A percentile compares a stretch with the other conserved stretches of the same genome.
phyloP scores from a whole-genome alignment of 30 jellyfish, hydroid and myxozoan species.

The Chrysaora quinquecirrha region DNA sequence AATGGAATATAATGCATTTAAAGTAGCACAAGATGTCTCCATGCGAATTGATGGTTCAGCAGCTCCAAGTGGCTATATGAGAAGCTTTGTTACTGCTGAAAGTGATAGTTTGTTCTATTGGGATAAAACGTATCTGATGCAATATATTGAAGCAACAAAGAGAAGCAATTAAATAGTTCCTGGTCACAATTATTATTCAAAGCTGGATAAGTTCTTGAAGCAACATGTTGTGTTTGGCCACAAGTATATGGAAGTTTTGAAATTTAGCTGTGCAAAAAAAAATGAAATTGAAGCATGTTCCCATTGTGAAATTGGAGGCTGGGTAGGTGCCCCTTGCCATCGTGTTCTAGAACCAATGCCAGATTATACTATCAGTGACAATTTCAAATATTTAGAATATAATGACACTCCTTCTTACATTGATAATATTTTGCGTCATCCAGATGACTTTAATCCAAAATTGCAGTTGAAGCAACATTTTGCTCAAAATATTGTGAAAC shows the following conservation, averaged over 20 bases:
- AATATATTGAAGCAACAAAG: conserved; percentile 10
- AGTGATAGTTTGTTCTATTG: conserved; percentile 24
- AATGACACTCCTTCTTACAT: conserved; percentile 20
- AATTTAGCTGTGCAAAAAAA: background rate
- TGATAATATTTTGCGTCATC: background rate
- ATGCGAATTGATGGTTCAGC: conserved; percentile 29
- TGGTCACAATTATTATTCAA: conserved; percentile 35
- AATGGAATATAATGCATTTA: conserved; percentile 46
- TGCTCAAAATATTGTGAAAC: conserved; percentile 2
- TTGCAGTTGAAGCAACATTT: conserved; percentile 5
- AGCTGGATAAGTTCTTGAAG: conserved; percentile 11
- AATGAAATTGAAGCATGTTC: background rate
- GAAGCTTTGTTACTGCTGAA: conserved; percentile 9
- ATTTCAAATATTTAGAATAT: conserved; percentile 14
- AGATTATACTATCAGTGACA: background rate
- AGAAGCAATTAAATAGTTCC: conserved; percentile 20
- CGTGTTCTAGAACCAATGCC: conserved; percentile 53
- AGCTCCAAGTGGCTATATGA: conserved; percentile 49
- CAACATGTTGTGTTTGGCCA: conserved; percentile 5
- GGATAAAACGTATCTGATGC: conserved; percentile 5
- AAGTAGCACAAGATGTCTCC: conserved; percentile 50
- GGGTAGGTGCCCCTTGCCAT: background rate
- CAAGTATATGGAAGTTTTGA: conserved; percentile 2
- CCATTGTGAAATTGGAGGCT: conserved; percentile 2
- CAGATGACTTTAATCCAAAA: conserved; percentile 37